Evolutionary conservation across 2,888 invertebrate species (phyloP).

Genomic region (Chelonus formosanus): DNA sequence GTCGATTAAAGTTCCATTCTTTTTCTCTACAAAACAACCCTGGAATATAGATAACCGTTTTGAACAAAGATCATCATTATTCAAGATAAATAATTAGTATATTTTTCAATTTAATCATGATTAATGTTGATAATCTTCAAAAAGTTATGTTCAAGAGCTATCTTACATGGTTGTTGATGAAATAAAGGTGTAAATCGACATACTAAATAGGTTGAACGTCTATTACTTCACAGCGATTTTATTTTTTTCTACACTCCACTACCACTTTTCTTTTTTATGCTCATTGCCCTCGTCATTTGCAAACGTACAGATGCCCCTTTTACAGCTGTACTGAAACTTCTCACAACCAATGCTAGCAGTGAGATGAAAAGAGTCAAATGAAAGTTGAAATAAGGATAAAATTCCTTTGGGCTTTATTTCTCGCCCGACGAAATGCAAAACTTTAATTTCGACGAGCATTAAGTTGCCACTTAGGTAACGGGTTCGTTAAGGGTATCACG

Average conservation of each 20-base stretch:
- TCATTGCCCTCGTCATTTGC: slow-evolving; percentile 8
- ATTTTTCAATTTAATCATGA: too few species aligned
- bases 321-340: not conserved
- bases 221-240: too few species aligned
- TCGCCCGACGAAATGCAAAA: slow-evolving; percentile 18
- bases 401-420: slow-evolving; percentile 6
- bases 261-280: not conserved
- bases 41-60: too few species aligned
- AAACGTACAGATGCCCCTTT: slow-evolving; percentile 8
- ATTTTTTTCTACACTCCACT: not conserved
- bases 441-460: slow-evolving; percentile 28
- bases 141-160: too few species aligned
- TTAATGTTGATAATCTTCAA: too few species aligned
- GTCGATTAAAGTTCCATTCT: too few species aligned
- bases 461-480: slow-evolving; percentile 31
- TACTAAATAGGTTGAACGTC: too few species aligned
- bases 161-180: too few species aligned
- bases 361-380: not conserved
- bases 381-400: slow-evolving; percentile 4
- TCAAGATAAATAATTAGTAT: too few species aligned
- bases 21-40: too few species aligned
- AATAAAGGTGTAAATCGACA: too few species aligned
- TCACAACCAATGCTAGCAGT: slow-evolving; percentile 7
- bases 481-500: slow-evolving; percentile 34
- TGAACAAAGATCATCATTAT: too few species aligned